Conservation (phyloP, 2,888 invertebrate species). For the Xestobium rufovillosum region DNA sequence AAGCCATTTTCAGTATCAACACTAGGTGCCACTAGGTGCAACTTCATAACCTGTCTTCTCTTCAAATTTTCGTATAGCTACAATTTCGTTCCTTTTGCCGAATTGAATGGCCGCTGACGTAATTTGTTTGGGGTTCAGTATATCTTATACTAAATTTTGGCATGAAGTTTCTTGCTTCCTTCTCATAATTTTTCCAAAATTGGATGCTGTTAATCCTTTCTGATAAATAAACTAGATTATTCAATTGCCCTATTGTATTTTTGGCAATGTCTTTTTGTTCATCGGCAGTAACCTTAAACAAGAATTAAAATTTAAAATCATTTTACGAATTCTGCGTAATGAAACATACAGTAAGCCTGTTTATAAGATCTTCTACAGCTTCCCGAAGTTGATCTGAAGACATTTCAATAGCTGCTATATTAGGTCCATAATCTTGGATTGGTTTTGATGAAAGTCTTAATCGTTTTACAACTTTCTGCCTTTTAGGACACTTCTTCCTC, state of each 20-base stretch:
- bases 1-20: slow-evolving; percentile 6
- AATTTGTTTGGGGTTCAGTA: background rate
- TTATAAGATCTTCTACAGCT: background rate
- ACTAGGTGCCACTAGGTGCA: slow-evolving; percentile 4
- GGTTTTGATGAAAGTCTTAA: background rate
- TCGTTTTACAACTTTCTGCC: background rate
- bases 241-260: slow-evolving; percentile 16
- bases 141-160: slow-evolving; percentile 9
- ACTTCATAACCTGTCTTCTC: slow-evolving; percentile 5
- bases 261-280: slow-evolving; percentile 4
- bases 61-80: slow-evolving; percentile 7
- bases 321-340: background rate
- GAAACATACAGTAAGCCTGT: background rate
- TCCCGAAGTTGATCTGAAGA: background rate
- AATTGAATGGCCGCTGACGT: slow-evolving; percentile 5
- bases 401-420: background rate
- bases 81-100: slow-evolving; percentile 6
- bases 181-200: slow-evolving; percentile 15
- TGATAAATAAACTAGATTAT: slow-evolving; percentile 9
- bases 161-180: slow-evolving; percentile 10
- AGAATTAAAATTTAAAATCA: slow-evolving; percentile 1
- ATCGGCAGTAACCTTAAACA: slow-evolving; percentile 7
- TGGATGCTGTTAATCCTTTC: slow-evolving; percentile 14
- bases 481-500: background rate
- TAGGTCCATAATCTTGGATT: background rate